Evolutionary conservation across 2,888 invertebrate genomes (phyloP).

Genomic region (Lasioglossum lativentre): DNA sequence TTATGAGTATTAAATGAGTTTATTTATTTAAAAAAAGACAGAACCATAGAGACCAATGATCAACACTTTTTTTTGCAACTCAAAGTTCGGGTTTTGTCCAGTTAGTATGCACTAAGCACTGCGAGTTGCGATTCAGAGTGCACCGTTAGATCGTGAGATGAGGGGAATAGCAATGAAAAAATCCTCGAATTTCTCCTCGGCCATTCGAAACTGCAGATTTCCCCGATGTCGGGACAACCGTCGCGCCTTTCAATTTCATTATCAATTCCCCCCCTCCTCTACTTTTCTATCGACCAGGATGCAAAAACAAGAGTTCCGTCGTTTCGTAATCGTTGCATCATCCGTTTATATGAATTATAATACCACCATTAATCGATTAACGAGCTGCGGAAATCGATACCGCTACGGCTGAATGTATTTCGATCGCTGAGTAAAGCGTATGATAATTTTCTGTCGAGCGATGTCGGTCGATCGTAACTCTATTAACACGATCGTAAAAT

Average conservation of each 20-base stretch:
- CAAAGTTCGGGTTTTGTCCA: too few relatives aligned
- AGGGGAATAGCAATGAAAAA: constrained; percentile 2
- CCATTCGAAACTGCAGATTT: constrained; percentile 16
- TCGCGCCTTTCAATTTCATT: constrained; percentile 16
- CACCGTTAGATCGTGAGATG: constrained; percentile 1
- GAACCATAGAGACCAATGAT: too few relatives aligned
- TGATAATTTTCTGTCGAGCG: constrained; percentile 9
- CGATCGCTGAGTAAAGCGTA: constrained; percentile 5
- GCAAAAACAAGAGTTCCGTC: background rate
- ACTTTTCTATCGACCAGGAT: background rate
- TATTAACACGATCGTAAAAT: constrained; percentile 14
- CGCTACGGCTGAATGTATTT: background rate
- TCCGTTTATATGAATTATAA: constrained; percentile 24
- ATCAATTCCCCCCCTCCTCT: constrained; percentile 8
- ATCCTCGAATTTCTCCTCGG: constrained; percentile 46
- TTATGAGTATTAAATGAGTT: too few relatives aligned
- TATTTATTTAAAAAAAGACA: too few relatives aligned
- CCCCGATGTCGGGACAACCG: background rate
- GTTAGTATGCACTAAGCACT: background rate
- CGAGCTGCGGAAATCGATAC: constrained; percentile 47
- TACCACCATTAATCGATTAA: background rate
- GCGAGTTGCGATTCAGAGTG: background rate
- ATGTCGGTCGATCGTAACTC: background rate
- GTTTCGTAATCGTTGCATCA: constrained; percentile 52
- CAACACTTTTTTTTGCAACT: too few relatives aligned